These are phyloP conservation scores for Anabas testudineus DNA, from an alignment of 2,797 vertebrate genomes.

Conservation along the genomic window DNA sequence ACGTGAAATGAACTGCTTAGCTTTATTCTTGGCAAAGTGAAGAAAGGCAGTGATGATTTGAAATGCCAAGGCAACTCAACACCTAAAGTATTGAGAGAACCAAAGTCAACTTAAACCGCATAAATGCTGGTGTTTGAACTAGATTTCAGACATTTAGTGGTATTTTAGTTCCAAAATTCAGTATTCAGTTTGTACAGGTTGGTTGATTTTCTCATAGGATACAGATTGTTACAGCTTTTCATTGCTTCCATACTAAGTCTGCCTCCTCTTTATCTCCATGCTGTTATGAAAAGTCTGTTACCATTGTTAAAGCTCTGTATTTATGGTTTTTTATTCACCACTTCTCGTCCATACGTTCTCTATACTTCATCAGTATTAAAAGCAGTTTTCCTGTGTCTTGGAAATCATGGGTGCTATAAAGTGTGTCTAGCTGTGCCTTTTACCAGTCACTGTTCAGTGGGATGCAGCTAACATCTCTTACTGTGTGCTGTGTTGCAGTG, in stretches of 20 bases:
- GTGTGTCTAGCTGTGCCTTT: slow-evolving; percentile 1
- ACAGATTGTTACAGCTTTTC: neutral
- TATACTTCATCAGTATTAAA: slow-evolving; percentile 13
- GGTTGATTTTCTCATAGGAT: no score
- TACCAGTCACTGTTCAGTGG: neutral
- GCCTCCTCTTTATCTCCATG: neutral
- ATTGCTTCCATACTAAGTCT: neutral
- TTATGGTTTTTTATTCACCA: neutral
- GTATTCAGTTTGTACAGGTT: neutral
- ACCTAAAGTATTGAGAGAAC: no score
- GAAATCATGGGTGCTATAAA: neutral
- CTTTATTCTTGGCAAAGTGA: neutral
- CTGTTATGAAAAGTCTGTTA: slow-evolving; percentile 4
- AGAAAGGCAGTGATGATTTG: neutral
- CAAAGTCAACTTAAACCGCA: no score
- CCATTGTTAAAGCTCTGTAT: neutral
- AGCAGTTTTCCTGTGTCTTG: neutral
- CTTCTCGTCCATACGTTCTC: neutral
- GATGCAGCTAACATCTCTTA: neutral
- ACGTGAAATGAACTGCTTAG: neutral
- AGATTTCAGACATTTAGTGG: neutral
- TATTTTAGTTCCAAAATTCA: neutral
- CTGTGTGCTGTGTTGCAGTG: slow-evolving; percentile 2
- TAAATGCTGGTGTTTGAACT: neutral
- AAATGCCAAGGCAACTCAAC: neutral